Percentiles rank a stretch among this genome's conserved stretches.
These are phyloP conservation scores for Stenopsyche tienmushanensis DNA, from an alignment of 1,140 invertebrate genomes.

Conservation along the genomic window DNA sequence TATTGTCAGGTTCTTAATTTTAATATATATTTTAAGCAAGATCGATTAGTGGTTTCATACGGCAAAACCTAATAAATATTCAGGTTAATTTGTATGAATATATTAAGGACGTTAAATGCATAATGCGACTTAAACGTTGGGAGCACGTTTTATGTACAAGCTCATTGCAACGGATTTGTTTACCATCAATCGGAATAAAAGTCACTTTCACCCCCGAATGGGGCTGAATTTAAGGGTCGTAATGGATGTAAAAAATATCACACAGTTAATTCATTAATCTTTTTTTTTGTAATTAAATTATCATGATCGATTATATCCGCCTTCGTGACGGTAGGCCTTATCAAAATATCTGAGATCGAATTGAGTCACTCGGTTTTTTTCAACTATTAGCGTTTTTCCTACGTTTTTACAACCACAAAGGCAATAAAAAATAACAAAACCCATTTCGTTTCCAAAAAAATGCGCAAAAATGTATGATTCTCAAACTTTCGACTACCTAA, in stretches of 20 bases:
- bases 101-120: not conserved
- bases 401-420: too few relatives aligned
- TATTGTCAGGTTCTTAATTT: not conserved
- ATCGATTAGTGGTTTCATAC: not conserved
- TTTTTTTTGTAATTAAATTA: conserved; percentile 35
- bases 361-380: too few relatives aligned
- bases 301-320: conserved; percentile 35
- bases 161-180: too few relatives aligned
- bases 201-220: too few relatives aligned
- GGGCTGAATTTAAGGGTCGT: too few relatives aligned
- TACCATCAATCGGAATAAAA: too few relatives aligned
- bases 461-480: too few relatives aligned
- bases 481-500: too few relatives aligned
- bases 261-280: conserved; percentile 33
- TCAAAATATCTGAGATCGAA: conserved; percentile 16
- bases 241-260: conserved; percentile 19
- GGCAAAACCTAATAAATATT: not conserved
- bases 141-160: too few relatives aligned
- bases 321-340: conserved; percentile 15
- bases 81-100: not conserved
- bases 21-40: not conserved
- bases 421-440: too few relatives aligned
- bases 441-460: too few relatives aligned
- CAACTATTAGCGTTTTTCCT: too few relatives aligned
- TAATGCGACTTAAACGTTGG: not conserved